Evolutionary conservation across 2,888 invertebrate species (phyloP), one percentile per base, ranked within the genome.

Genomic region (Galeopsomyia nigrocyanea): DNA sequence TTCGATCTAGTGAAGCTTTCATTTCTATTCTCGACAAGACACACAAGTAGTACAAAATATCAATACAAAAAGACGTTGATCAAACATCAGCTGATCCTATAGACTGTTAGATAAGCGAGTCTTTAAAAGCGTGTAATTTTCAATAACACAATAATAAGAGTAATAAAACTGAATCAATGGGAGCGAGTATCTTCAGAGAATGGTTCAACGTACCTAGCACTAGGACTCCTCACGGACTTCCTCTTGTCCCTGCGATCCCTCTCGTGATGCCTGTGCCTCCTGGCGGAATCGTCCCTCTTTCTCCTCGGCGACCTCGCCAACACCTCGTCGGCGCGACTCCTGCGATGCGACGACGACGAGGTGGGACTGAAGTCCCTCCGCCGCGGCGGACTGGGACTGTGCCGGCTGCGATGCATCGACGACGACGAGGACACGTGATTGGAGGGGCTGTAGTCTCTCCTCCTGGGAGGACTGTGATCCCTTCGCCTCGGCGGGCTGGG

Each of bases 251-350:
- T 81, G 53, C 88, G 80, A 26, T 88, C 86, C 66, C 88, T 87
- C 14, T 88, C 88, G 74, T 88, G 88, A 76, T 88, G 85, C 65
- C 88, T 84, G 77, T 88, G 86, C 64, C 88, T 81, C 74, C 88
- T 87, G 0, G 84, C 79, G 14, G 83, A 84, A 10, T 87, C 87
- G 60, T 84, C 83, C n/a, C 88, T 77, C 79, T 86, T 82, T 73
- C 87, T 80, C 53, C 88, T 83, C 79, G 85, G 81, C 39, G 82
- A 80, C 62, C 76, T 75, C 39, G 81, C 74, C 17, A 81, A 75
- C 1, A 78, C 67, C 46, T 81, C 81, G n/a, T 80, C 83, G 21
- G 76, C 77, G 46, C 85, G 81, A 26, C 80, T 80, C 71, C 86
- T 81, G 16, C 83, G 74, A 60, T 84, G 81, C 16, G 79, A 74